Base-by-base conservation (phyloP, 2,113 vertebrate genomes). In the Sterrhoptilus dennistouni region DNA sequence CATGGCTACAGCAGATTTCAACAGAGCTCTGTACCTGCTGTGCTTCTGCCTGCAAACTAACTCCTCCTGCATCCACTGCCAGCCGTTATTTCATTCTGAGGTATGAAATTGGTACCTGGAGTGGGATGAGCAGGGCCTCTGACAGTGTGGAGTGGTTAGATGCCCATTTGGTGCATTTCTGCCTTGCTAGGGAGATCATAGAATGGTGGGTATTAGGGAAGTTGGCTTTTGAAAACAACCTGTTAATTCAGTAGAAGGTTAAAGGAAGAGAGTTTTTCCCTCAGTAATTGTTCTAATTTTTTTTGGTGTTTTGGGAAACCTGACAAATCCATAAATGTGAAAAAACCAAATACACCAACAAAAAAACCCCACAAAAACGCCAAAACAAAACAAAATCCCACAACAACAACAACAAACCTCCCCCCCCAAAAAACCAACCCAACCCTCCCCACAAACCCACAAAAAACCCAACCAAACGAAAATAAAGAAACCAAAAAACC, bases 11-110 rank as follows among this genome's bases (percentile, higher is more conserved):
- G 49, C 29, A 63, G 20, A 15, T 79, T 69, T 49, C 45, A 65
- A 3, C 24, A 70, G 12, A 40, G 6, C 19, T 40, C 40, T 0
- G 0, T 5, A 29, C 8, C 4, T 76, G 8, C 68, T 65, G 17
- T 22, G 9, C 5, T 36, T 42, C 61, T 72, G 5, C 53, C 50
- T 56, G 40, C 49, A 63, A 24, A 35, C 23, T 68, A 24, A 35
- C 23, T 68, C 20, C n/a, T 35, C 7, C 3, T 80, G 71, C 42
- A 47, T 27, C 38, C 11, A 19, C 29, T 53, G 33, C 40, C 38
- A 29, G 8, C 52, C n/a, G 3, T 80, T 61, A 13, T 36, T 89
- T 56, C 5, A 0, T 25, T 44, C 23, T 36, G 33, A n/a, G 29
- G 19, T 42, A 65, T 79, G 35, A 61, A 65, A 52, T n/a, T 36